phyloP scores from a whole-genome alignment of 2,113 vertebrate genomes.

The Ardeotis arabs region DNA sequence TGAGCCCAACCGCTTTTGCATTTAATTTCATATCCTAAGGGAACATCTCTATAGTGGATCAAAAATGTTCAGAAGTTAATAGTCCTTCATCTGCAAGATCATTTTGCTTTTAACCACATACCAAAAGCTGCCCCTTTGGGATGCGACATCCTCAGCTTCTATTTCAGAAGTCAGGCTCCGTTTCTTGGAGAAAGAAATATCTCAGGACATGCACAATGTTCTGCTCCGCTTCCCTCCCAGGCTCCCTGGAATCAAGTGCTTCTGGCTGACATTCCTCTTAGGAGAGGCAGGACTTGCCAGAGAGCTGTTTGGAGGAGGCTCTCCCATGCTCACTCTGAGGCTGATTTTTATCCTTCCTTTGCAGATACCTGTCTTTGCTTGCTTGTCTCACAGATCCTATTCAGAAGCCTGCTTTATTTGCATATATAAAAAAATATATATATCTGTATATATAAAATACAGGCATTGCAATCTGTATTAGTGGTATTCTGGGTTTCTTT shows the following conservation, averaged over 20 bases:
- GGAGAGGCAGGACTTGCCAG: background rate
- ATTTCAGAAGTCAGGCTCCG: background rate
- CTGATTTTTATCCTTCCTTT: background rate
- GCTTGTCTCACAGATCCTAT: background rate
- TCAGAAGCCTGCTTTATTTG: background rate
- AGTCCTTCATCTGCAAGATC: background rate
- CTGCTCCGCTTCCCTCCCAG: background rate
- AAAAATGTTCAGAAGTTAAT: background rate
- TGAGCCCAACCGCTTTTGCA: background rate
- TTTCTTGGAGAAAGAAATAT: background rate
- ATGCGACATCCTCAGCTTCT: background rate
- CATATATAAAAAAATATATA: too few species aligned
- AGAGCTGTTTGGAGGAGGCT: background rate
- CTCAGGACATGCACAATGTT: background rate
- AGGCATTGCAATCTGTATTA: background rate
- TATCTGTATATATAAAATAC: background rate
- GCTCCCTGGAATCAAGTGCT: background rate
- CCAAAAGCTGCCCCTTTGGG: background rate
- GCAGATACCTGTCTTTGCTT: background rate
- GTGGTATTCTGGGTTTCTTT: background rate
- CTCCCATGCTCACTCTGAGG: background rate
- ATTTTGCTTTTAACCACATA: background rate
- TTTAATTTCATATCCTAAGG: background rate
- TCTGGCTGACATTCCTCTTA: background rate
- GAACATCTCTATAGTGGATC: background rate